Evolutionary conservation across 2,888 invertebrate genomes (phyloP).

Genomic region (Ophion costatus): DNA sequence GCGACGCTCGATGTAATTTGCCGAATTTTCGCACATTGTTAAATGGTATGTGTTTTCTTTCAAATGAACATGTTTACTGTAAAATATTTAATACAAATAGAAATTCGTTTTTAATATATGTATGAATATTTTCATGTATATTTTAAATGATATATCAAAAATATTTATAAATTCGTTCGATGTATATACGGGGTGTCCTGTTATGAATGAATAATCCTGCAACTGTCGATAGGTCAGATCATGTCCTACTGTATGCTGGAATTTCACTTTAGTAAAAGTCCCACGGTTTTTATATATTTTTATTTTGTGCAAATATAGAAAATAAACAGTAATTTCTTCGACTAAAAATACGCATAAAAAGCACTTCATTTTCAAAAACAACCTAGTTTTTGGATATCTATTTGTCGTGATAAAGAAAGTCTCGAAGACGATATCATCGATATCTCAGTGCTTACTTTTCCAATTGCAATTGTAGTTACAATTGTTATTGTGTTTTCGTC

Average conservation of each 20-base stretch:
- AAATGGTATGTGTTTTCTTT: not conserved
- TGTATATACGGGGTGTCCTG: not conserved
- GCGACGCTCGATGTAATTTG: not conserved
- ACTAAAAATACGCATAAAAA: not conserved
- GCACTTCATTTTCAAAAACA: no score
- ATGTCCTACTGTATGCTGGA: no score
- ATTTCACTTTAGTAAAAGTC: no score
- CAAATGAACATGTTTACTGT: not conserved
- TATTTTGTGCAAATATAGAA: not conserved
- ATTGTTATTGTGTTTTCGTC: not conserved
- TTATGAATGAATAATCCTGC: no score
- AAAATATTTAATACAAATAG: not conserved
- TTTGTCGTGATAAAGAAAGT: not conserved
- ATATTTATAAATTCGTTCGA: not conserved
- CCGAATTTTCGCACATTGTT: no score
- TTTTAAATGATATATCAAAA: not conserved
- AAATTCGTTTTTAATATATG: not conserved
- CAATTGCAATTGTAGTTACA: not conserved
- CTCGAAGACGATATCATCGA: not conserved
- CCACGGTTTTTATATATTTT: no score
- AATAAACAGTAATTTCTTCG: not conserved
- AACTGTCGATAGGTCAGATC: no score
- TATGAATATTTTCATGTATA: not conserved
- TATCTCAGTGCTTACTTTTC: not conserved
- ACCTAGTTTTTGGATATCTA: not conserved